Percentiles rank a stretch among this genome's conserved stretches.
Conservation (phyloP, 2,888 invertebrate genomes). For the Lasioglossum marginatum region DNA sequence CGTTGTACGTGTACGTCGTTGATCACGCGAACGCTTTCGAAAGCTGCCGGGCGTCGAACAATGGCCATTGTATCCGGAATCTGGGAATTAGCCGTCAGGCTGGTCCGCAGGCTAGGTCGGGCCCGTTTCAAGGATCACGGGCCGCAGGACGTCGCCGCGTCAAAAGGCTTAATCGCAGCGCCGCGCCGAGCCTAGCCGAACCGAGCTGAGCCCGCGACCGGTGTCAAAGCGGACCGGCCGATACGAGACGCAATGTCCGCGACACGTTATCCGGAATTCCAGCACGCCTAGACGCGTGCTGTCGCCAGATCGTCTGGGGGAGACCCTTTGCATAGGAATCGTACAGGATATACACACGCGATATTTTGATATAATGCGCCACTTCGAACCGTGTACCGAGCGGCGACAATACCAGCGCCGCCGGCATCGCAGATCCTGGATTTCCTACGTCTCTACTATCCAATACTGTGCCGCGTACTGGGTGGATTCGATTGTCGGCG, state of each 20-base stretch:
- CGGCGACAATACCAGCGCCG: not conserved
- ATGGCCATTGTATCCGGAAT: constrained; percentile 53
- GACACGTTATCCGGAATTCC: constrained; percentile 49
- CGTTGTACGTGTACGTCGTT: constrained; percentile 25
- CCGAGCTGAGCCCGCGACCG: constrained; percentile 2
- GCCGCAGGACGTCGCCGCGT: constrained; percentile 38
- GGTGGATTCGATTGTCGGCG: not conserved
- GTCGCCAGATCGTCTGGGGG: constrained; percentile 41
- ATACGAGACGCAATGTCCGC: constrained; percentile 47
- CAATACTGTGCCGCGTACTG: not conserved
- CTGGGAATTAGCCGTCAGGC: constrained; percentile 50
- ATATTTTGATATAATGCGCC: constrained; percentile 64
- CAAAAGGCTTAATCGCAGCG: constrained; percentile 61
- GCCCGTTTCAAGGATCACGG: constrained; percentile 52
- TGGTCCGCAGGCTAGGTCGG: constrained; percentile 23
- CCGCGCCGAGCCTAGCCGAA: constrained; percentile 19
- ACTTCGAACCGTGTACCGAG: constrained; percentile 17
- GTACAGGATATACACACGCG: constrained; percentile 44
- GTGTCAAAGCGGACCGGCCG: constrained; percentile 31
- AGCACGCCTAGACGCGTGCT: constrained; percentile 28
- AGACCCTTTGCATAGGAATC: constrained; percentile 60
- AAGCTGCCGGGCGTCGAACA: constrained; percentile 35
- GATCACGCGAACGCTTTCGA: constrained; percentile 40
- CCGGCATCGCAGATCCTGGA: not conserved
- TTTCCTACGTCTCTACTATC: not conserved